These are phyloP conservation scores for Zygothrica quintamaculata DNA, from an alignment of 2,888 invertebrate species.

Conservation along the genomic window DNA sequence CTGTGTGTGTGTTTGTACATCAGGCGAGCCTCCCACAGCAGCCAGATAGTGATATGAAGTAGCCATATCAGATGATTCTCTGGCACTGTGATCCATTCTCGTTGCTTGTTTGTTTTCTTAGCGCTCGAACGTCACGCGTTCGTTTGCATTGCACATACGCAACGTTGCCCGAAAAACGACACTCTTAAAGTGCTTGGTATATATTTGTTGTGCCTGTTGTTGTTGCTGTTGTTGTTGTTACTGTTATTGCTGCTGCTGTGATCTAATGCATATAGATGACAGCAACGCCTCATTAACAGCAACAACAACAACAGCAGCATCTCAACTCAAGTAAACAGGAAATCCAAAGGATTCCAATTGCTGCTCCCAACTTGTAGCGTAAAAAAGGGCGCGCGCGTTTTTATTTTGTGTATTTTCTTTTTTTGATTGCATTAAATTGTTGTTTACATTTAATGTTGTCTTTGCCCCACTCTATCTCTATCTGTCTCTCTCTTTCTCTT, in stretches of 20 bases:
- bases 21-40: conserved; percentile 64
- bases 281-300: conserved; percentile 60
- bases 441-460: conserved; percentile 50
- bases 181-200: conserved; percentile 53
- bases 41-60: conserved; percentile 15
- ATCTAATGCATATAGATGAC: conserved; percentile 48
- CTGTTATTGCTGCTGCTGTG: conserved; percentile 33
- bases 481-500: too few relatives aligned
- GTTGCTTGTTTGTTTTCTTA: conserved; percentile 59
- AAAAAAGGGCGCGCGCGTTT: conserved; percentile 54
- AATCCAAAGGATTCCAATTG: conserved; percentile 60
- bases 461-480: neutral
- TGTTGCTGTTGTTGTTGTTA: conserved; percentile 19
- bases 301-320: conserved; percentile 32
- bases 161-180: conserved; percentile 59
- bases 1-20: conserved; percentile 11
- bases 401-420: conserved; percentile 10
- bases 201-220: conserved; percentile 39
- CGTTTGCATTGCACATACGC: conserved; percentile 68
- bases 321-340: conserved; percentile 73
- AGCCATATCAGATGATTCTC: conserved; percentile 42
- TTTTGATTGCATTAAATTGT: conserved; percentile 55
- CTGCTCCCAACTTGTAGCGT: too few relatives aligned
- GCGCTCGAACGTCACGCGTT: conserved; percentile 65
- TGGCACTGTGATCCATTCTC: conserved; percentile 48